Evolutionary conservation across 2,797 vertebrate species (phyloP), one percentile per base, ranked within the genome.

Genomic region (Bradypodion pumilum): DNA sequence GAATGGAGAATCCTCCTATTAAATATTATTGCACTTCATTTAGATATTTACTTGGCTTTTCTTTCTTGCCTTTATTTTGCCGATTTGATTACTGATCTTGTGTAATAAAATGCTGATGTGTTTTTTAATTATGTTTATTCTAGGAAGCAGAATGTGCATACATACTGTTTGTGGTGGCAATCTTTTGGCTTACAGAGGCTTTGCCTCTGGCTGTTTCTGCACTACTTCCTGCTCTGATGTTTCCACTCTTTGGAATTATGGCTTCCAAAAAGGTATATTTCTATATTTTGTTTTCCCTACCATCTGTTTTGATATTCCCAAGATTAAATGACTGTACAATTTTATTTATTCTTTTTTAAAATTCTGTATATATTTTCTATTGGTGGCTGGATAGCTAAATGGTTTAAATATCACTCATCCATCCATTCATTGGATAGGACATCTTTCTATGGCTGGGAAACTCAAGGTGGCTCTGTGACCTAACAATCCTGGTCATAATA

Each of bases 121-220:
- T 9, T 35, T 70, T 85, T 74, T 66, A 2, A 79, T 89, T 82
- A 10, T 78, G 16, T 25, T 88, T 88, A 70, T 87, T 94, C 52
- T 73, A 98, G 98, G 97, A 96, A 95, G 96, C 97, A 93, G 93
- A 97, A 95, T 98, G 97, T 94, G 97, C 96, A 1, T 98, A 97
- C 72, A 95, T 94, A 0, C 89, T 99, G 86, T 93, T 98, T 49
- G 90, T 98, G 44, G 95, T 99, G 87, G 97, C 96, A 0, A 91
- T 95, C 29, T 97, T 96, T 95, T 99, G 98, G 98, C 93, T 98
- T 68, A 97, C 97, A 0, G 98, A 98, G 93, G 95, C 96, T 40
- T 88, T 98, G 83, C 97, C 98, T 10, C 92, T 98, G 89, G 95
- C 96, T 32, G 92, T 97, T 78, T 98, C 98, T 0, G 97, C 98